Percentiles rank a stretch among this genome's conserved stretches.
Evolutionary conservation across 2,113 vertebrate species (phyloP).

Genomic region (Macrotis lagotis): DNA sequence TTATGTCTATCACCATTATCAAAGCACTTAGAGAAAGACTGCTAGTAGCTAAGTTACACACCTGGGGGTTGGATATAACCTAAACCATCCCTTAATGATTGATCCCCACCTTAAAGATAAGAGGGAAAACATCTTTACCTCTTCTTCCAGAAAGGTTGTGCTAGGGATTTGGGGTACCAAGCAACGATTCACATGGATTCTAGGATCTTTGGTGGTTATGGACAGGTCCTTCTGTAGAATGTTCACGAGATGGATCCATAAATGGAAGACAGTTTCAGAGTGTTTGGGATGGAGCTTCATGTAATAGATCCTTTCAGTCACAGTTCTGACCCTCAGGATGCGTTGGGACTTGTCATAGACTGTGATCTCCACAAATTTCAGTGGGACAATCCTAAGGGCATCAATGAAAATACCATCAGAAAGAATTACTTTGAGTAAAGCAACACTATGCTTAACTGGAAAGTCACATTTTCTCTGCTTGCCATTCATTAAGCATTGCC

Average conservation of each 20-base stretch:
- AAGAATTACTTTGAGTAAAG: neutral
- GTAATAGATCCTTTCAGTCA: slow-evolving; percentile 78
- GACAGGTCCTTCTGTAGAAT: slow-evolving; percentile 78
- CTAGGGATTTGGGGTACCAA: slow-evolving; percentile 72
- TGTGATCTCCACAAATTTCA: slow-evolving; percentile 74
- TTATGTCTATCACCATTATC: neutral
- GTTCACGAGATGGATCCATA: slow-evolving; percentile 76
- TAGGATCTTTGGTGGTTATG: slow-evolving; percentile 79
- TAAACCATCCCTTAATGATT: neutral
- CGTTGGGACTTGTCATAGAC: slow-evolving; percentile 63
- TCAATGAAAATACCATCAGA: neutral
- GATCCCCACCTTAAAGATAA: rapidly evolving
- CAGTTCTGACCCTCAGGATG: slow-evolving; percentile 74
- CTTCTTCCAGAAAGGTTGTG: slow-evolving; percentile 30
- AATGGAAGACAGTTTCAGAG: slow-evolving; percentile 71
- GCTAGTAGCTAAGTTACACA: neutral
- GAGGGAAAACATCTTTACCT: slow-evolving; percentile 52
- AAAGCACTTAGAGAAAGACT: neutral
- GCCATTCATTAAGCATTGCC: neutral
- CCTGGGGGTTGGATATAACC: neutral
- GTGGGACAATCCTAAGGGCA: slow-evolving; percentile 76
- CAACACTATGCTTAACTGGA: neutral
- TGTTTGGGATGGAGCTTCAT: slow-evolving; percentile 77
- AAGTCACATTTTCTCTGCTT: neutral
- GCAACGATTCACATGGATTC: slow-evolving; percentile 74